Evolutionary conservation across 2,888 invertebrate genomes (phyloP).

Genomic region (Antheraea yamamai): DNA sequence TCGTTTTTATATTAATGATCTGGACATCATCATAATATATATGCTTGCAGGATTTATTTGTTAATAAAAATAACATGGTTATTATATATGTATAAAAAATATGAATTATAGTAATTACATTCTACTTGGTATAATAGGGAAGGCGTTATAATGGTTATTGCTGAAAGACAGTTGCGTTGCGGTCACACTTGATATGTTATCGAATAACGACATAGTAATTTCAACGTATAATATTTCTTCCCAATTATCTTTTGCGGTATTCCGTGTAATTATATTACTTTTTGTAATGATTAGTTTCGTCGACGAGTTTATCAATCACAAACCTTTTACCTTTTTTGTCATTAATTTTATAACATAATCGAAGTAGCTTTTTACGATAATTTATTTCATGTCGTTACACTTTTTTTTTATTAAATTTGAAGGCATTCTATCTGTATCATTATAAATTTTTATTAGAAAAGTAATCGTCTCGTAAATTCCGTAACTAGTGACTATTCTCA

Average conservation of each 20-base stretch:
- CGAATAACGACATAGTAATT: slow-evolving; percentile 64
- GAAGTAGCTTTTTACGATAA: neutral
- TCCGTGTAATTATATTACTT: slow-evolving; percentile 61
- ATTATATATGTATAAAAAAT: neutral
- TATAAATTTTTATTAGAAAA: neutral
- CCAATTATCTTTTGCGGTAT: slow-evolving; percentile 59
- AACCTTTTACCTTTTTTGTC: neutral
- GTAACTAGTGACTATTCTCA: neutral
- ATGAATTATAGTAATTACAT: neutral
- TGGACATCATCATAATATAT: neutral
- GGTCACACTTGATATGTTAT: slow-evolving; percentile 55
- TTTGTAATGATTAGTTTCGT: slow-evolving; percentile 37
- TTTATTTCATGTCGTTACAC: slow-evolving; percentile 2
- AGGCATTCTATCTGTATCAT: slow-evolving; percentile 25
- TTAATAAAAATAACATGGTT: neutral
- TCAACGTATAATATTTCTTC: slow-evolving; percentile 61
- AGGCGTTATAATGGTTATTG: neutral
- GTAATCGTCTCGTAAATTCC: neutral
- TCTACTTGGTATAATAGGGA: neutral
- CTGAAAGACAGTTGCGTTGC: slow-evolving; percentile 42
- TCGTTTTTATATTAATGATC: neutral
- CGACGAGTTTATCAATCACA: slow-evolving; percentile 2
- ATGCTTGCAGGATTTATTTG: neutral
- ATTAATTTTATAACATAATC: neutral
- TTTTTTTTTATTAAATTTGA: slow-evolving; percentile 8